Conservation (phyloP, 2,797 vertebrate species). For the Carapus acus region DNA sequence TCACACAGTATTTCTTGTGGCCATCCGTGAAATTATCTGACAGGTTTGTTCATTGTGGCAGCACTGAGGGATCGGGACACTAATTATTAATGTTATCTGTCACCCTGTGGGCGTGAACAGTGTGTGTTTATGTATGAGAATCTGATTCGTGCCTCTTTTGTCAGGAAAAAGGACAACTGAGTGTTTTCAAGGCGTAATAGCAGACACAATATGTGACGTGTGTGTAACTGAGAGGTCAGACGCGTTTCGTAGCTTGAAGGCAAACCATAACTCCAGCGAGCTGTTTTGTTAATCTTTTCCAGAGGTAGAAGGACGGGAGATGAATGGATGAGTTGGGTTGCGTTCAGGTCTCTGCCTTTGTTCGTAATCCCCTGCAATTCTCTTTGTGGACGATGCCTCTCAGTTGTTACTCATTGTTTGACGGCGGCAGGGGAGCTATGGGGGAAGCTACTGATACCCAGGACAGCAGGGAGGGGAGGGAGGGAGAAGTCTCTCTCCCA, state of each 20-base stretch:
- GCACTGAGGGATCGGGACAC: slow-evolving; percentile 12
- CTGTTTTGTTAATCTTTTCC: too few species aligned
- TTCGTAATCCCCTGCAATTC: slow-evolving; percentile 67
- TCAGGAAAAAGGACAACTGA: slow-evolving; percentile 17
- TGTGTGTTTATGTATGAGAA: slow-evolving; percentile 13
- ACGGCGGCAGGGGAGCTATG: slow-evolving; percentile 29
- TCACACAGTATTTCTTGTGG: slow-evolving; percentile 36
- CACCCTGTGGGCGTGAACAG: slow-evolving; percentile 10
- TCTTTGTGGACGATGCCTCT: slow-evolving; percentile 57
- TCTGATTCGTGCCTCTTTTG: slow-evolving; percentile 14
- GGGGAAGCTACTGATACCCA: slow-evolving; percentile 14
- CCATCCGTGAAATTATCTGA: slow-evolving; percentile 38
- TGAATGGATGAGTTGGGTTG: slow-evolving; percentile 50
- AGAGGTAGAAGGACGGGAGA: slow-evolving; percentile 55
- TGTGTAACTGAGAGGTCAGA: slow-evolving; percentile 10
- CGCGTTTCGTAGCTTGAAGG: slow-evolving; percentile 6
- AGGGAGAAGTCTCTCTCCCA: slow-evolving; percentile 10
- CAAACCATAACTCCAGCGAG: not conserved
- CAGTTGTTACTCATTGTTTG: slow-evolving; percentile 54
- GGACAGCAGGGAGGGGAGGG: slow-evolving; percentile 4
- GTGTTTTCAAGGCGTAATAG: not conserved
- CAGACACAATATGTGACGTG: not conserved
- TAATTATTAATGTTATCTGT: slow-evolving; percentile 44
- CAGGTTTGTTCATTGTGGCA: slow-evolving; percentile 26
- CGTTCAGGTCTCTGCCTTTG: slow-evolving; percentile 49